A percentile compares a stretch with the other conserved stretches of the same genome.
These are phyloP conservation scores for Lepidurus couesii DNA, from an alignment of 1,140 invertebrate species.

Conservation along the genomic window DNA sequence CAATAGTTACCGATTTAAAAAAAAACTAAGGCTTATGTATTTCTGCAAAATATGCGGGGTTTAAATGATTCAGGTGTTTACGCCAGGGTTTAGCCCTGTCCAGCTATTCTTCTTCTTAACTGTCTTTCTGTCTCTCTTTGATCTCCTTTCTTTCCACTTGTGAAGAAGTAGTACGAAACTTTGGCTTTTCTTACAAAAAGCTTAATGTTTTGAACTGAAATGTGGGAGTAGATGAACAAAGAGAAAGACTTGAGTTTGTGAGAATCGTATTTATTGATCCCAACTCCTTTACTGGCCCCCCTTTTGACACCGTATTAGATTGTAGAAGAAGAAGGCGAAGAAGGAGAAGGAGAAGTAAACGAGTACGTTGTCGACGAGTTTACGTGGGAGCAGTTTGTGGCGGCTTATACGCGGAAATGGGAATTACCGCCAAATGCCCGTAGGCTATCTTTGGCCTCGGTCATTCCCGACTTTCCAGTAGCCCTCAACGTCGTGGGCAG, in stretches of 20 bases:
- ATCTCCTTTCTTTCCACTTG: conserved; percentile 29
- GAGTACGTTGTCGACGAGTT: background rate
- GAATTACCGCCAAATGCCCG: conserved; percentile 44
- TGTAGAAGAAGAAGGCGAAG: background rate
- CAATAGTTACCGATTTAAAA: background rate
- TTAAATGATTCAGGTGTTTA: background rate
- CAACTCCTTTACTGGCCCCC: background rate
- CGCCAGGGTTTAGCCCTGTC: background rate
- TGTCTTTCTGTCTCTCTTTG: conserved; percentile 34
- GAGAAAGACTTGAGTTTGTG: background rate
- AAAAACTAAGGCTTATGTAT: background rate
- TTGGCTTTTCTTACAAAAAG: background rate
- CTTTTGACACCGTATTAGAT: background rate
- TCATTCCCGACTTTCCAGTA: conserved; percentile 93
- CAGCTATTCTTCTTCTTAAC: conserved; percentile 32
- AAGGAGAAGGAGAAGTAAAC: background rate
- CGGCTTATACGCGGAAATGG: background rate
- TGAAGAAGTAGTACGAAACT: no score
- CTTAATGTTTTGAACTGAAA: no score
- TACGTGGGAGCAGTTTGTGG: background rate
- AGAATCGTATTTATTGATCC: background rate
- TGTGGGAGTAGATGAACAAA: no score
- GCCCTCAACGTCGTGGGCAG: conserved; percentile 68
- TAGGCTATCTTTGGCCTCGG: conserved; percentile 82
- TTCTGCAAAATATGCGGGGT: background rate